Evolutionary conservation across 2,888 invertebrate genomes (phyloP).

Genomic region (Nomada fucata): DNA sequence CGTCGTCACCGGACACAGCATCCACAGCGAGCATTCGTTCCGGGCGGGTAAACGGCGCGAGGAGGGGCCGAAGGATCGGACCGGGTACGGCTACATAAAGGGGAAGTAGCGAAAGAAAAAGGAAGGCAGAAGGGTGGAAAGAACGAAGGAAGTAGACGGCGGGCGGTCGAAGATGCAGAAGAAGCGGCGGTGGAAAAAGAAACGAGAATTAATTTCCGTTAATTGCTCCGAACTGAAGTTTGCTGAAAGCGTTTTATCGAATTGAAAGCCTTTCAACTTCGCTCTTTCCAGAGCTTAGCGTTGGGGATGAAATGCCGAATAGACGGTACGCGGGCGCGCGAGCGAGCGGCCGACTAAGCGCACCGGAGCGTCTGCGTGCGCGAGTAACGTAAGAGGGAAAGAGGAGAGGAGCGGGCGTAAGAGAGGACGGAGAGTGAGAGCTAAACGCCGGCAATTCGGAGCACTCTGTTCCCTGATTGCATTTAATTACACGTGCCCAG

Average conservation of each 20-base stretch:
- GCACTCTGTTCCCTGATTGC: constrained; percentile 82
- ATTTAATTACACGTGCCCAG: constrained; percentile 83
- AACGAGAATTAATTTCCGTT: constrained; percentile 79
- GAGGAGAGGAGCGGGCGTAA: constrained; percentile 32
- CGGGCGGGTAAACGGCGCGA: constrained; percentile 11
- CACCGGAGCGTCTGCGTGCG: constrained; percentile 33
- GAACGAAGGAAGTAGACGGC: not conserved
- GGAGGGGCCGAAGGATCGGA: constrained; percentile 12
- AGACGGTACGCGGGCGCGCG: constrained; percentile 40
- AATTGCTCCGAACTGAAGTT: constrained; percentile 76
- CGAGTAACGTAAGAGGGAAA: constrained; percentile 60
- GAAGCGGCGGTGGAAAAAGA: constrained; percentile 63
- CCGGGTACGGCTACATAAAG: not conserved
- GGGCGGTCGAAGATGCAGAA: constrained; percentile 40
- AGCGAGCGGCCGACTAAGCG: constrained; percentile 34
- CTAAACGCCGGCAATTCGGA: constrained; percentile 81
- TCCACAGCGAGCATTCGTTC: constrained; percentile 10
- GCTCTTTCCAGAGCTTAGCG: constrained; percentile 63
- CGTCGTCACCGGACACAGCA: constrained; percentile 11
- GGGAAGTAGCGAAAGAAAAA: not conserved
- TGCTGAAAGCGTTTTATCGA: constrained; percentile 76
- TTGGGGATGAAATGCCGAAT: constrained; percentile 65
- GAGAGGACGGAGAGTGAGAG: constrained; percentile 56
- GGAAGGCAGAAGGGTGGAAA: too few relatives aligned
- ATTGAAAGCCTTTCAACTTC: constrained; percentile 74